Evolutionary conservation across 2,797 vertebrate species (phyloP), one percentile per base, ranked within the genome.

Genomic region (Ispidina picta): DNA sequence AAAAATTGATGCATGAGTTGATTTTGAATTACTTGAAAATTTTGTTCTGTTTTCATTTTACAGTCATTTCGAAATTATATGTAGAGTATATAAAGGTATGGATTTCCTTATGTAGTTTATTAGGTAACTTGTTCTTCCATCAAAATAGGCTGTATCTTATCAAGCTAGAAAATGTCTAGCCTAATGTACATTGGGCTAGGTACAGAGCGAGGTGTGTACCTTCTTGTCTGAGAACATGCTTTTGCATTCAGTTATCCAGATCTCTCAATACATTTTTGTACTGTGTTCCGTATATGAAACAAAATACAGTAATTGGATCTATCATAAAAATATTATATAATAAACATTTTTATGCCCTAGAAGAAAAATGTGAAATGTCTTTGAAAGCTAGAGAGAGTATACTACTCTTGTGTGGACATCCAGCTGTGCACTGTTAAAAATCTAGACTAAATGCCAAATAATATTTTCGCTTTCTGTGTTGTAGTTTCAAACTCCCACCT

Each of bases 31-130:
- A 31, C 31, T 83, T 64, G 17, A 46, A 18, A 78, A 13, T 56
- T 44, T 73, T 64, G 43, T 81, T 82, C 86, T 43, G 35, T 88
- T 93, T 76, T 88, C 21, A 43, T 81, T 74, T 88, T 83, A 63
- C 39, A 82, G 60, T 41, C 5, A 59, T 79, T 86, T 82, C 74
- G 49, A 64, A 82, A 64, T 56, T 31, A 44, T 60, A 58, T 20
- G 28, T 39, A 49, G 35, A n/a, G 9, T 73, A 55, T 83, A 90
- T 85, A 14, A 89, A 91, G 12, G 2, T 39, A 52, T 18, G 6
- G n/a, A 48, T 76, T 79, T 68, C 23, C 29, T 75, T 80, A 72
- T 4, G 1, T n/a, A 62, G n/a, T 60, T 72, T 65, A 58, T 84
- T 77, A 55, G 82, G 55, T 64, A 86, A 41, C n/a, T 51, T 55